Evolutionary conservation across 2,113 vertebrate genomes (phyloP).

Genomic region (Apistogramma diplotaenia): DNA sequence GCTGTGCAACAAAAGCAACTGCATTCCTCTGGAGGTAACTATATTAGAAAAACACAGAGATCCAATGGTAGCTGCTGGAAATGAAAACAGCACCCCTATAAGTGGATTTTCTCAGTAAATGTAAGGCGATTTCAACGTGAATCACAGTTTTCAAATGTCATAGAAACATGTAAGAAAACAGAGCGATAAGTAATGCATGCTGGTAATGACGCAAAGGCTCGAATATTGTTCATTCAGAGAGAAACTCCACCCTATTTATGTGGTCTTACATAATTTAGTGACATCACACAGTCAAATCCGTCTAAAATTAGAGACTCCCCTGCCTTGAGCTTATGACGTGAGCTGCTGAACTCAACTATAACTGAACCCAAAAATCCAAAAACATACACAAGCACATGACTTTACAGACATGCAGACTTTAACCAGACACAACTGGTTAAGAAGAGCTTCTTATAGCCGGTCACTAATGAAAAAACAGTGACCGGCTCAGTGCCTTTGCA

Average conservation of each 20-base stretch:
- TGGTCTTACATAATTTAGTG: background rate
- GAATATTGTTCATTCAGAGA: background rate
- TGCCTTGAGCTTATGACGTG: background rate
- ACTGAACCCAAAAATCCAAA: background rate
- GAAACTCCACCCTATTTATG: background rate
- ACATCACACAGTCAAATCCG: background rate
- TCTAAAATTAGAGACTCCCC: background rate
- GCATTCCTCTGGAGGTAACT: slow-evolving; percentile 12
- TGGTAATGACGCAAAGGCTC: background rate
- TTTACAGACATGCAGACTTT: too few relatives aligned
- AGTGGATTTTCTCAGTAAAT: background rate
- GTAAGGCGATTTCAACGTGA: too few relatives aligned
- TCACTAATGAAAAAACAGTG: background rate
- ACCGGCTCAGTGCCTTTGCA: background rate
- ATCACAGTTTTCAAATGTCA: too few relatives aligned
- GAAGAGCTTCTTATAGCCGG: too few relatives aligned
- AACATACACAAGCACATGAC: background rate
- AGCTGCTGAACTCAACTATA: background rate
- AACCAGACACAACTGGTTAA: background rate
- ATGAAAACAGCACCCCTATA: rapidly evolving
- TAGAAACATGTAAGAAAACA: background rate
- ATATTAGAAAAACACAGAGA: background rate
- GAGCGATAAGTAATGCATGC: background rate
- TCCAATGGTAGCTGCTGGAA: rapidly evolving
- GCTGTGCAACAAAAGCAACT: background rate